Evolutionary conservation across 2,888 invertebrate genomes (phyloP).

Genomic region (Aleiodes leptofemur): DNA sequence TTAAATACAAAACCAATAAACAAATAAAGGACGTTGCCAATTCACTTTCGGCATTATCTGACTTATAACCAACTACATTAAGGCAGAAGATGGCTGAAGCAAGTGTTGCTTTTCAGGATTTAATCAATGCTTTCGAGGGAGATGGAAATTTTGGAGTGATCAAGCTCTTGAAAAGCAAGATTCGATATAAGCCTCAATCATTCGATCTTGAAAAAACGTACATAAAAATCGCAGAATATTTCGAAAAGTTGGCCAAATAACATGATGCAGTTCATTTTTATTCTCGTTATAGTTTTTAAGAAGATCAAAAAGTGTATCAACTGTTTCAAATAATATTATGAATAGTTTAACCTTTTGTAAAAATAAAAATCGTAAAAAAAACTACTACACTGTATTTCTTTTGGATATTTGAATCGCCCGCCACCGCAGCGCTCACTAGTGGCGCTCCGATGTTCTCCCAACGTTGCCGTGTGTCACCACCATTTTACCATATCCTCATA

Average conservation of each 20-base stretch:
- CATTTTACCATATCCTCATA: no score
- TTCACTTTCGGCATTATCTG: neutral
- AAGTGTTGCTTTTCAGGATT: neutral
- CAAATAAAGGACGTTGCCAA: neutral
- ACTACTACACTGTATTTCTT: neutral
- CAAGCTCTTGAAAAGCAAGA: neutral
- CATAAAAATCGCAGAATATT: neutral
- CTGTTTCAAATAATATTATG: neutral
- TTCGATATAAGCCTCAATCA: constrained; percentile 2
- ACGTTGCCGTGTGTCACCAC: no score
- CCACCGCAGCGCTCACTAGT: neutral
- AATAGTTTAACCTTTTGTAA: neutral
- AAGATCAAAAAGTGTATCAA: neutral
- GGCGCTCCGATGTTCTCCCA: no score
- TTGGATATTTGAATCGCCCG: neutral
- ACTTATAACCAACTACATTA: constrained; percentile 7
- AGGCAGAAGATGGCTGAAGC: constrained; percentile 11
- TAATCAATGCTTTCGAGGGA: neutral
- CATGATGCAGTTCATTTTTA: no score
- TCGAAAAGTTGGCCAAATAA: neutral
- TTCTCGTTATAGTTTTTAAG: neutral
- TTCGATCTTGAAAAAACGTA: constrained; percentile 5
- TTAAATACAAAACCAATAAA: neutral
- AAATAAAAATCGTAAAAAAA: constrained; percentile 6
- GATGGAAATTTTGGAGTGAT: constrained; percentile 7